A percentile compares a stretch with the other conserved stretches of the same genome.
phyloP scores from a whole-genome alignment of 2,113 vertebrate species.

The Pitta sordida region DNA sequence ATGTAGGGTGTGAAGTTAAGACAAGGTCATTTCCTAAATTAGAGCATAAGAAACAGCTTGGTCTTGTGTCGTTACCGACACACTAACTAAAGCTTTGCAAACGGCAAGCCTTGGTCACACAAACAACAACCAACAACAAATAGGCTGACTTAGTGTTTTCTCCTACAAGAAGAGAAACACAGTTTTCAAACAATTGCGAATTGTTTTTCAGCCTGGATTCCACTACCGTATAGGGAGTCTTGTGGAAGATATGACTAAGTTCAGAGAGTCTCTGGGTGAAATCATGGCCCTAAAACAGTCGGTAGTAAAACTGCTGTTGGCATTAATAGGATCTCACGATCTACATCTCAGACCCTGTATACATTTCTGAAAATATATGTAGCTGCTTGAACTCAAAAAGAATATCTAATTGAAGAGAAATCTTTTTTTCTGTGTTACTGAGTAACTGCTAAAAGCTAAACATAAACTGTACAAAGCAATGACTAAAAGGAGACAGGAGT shows the following conservation, averaged over 20 bases:
- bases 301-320: not conserved
- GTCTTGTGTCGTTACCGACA: accelerated
- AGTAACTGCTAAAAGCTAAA: constrained; percentile 28
- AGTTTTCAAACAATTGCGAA: not conserved
- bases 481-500: not conserved
- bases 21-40: constrained; percentile 26
- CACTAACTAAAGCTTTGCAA: not conserved
- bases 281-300: not conserved
- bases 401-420: not conserved
- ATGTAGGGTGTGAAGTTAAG: constrained; percentile 23
- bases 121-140: not conserved
- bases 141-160: not conserved
- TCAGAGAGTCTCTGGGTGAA: not conserved
- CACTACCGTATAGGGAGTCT: not conserved
- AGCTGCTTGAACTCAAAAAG: not conserved
- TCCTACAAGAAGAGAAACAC: not conserved
- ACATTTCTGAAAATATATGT: not conserved
- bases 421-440: not conserved
- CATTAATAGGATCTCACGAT: not conserved
- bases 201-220: not conserved
- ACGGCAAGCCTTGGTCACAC: not conserved
- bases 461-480: not conserved
- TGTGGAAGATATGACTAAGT: not conserved
- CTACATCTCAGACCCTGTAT: not conserved
- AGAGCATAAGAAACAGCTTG: not conserved